These are phyloP conservation scores for Nephrocerus scutellatus DNA, from an alignment of 2,888 invertebrate genomes.

Conservation along the genomic window DNA sequence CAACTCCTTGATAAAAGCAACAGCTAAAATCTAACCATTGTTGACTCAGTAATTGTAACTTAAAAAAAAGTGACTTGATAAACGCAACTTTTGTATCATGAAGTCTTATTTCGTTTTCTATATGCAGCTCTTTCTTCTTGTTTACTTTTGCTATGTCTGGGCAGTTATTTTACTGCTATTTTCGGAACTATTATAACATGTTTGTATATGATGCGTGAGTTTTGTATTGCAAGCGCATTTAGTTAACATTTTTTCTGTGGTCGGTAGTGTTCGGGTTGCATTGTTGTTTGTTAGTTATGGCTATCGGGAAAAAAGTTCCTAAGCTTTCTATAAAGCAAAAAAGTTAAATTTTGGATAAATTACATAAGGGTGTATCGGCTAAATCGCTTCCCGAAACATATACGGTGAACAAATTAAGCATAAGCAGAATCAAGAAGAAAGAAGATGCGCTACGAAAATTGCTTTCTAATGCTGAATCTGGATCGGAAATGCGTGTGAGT, in stretches of 20 bases:
- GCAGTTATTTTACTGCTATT: no score
- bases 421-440: conserved; percentile 6
- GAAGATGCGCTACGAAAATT: conserved; percentile 1
- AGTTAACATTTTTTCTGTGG: no score
- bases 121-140: conserved; percentile 2
- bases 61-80: not conserved
- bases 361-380: conserved; percentile 1
- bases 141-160: no score
- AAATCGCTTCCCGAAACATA: conserved; percentile 3
- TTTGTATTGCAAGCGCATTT: no score
- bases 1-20: conserved; percentile 1
- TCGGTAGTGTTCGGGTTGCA: no score
- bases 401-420: no score
- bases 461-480: conserved; percentile 1
- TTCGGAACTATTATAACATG: no score
- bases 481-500: not conserved
- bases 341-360: conserved; percentile 1
- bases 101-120: not conserved
- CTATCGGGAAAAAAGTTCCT: not conserved
- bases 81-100: conserved; percentile 1
- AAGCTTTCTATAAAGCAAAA: no score
- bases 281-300: no score
- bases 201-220: no score
- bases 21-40: no score
- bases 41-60: no score